Conservation (phyloP, 1,140 invertebrate genomes). For the Hypothenemus hampei region DNA sequence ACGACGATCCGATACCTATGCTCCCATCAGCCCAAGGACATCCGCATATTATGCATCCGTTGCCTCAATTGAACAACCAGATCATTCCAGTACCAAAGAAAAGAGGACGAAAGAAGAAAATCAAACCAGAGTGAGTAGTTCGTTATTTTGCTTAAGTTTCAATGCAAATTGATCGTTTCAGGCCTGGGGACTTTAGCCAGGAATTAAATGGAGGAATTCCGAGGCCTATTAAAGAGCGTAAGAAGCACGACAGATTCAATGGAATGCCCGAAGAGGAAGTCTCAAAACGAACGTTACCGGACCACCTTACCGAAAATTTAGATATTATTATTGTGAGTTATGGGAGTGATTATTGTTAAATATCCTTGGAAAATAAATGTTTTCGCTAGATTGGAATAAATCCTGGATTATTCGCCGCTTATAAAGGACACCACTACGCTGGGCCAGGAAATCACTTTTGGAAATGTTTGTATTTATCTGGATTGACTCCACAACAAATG, state of each 20-base stretch:
- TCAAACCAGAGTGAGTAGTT: constrained; percentile 55
- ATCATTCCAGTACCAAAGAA: constrained; percentile 70
- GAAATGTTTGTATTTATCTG: constrained; percentile 94
- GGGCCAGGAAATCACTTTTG: constrained; percentile 98
- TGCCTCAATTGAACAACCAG: constrained; percentile 47
- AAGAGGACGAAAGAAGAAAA: constrained; percentile 75
- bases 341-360: too few relatives aligned
- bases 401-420: constrained; percentile 93
- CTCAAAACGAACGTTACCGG: constrained; percentile 83
- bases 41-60: constrained; percentile 36
- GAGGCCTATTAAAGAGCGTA: constrained; percentile 77
- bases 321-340: constrained; percentile 96
- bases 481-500: constrained; percentile 90
- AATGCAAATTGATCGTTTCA: constrained; percentile 37
- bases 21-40: constrained; percentile 43
- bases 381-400: constrained; percentile 89
- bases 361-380: too few relatives aligned
- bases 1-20: constrained; percentile 61
- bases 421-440: constrained; percentile 97
- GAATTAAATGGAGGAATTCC: constrained; percentile 57
- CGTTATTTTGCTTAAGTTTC: too few relatives aligned
- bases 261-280: constrained; percentile 97
- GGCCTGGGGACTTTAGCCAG: constrained; percentile 58
- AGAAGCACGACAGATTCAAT: constrained; percentile 94
- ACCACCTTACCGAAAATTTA: constrained; percentile 86